phyloP scores from a whole-genome alignment of 2,797 vertebrate genomes.

The Gymnopithys bicolor region DNA sequence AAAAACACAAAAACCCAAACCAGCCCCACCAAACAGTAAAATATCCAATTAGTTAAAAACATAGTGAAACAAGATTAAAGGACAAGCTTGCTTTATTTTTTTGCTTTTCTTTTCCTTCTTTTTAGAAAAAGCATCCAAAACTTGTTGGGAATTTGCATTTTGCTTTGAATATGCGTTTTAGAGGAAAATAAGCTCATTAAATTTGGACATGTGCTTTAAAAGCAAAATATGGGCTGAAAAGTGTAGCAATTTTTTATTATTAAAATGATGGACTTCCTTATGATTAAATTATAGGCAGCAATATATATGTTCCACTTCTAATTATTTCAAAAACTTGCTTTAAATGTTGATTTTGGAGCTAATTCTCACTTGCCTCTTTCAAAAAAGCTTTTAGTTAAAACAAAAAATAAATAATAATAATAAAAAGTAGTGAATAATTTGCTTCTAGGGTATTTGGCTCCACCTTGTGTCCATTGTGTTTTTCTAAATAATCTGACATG shows the following conservation, averaged over 20 bases:
- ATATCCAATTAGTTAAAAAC: neutral
- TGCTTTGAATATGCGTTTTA: neutral
- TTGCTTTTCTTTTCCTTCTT: neutral
- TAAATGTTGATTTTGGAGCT: constrained; percentile 1
- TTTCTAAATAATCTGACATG: neutral
- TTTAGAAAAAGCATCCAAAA: neutral
- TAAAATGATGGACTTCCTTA: constrained; percentile 21
- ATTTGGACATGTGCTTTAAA: neutral
- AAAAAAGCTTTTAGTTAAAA: neutral
- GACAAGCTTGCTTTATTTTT: fast-evolving
- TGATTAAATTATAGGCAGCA: constrained; percentile 28
- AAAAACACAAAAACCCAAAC: neutral
- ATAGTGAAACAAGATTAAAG: neutral
- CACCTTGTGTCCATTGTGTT: constrained; percentile 61
- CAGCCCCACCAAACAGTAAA: neutral
- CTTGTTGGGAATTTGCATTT: neutral
- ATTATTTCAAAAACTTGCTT: constrained; percentile 39
- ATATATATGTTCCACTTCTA: constrained; percentile 25
- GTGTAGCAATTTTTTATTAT: neutral
- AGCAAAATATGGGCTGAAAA: constrained; percentile 19
- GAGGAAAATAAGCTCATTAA: neutral
- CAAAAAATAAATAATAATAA: neutral
- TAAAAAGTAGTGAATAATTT: neutral
- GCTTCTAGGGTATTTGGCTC: constrained; percentile 68
- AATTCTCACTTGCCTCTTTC: neutral